phyloP scores from a whole-genome alignment of 2,797 vertebrate species.

The Sciurus vulgaris region DNA sequence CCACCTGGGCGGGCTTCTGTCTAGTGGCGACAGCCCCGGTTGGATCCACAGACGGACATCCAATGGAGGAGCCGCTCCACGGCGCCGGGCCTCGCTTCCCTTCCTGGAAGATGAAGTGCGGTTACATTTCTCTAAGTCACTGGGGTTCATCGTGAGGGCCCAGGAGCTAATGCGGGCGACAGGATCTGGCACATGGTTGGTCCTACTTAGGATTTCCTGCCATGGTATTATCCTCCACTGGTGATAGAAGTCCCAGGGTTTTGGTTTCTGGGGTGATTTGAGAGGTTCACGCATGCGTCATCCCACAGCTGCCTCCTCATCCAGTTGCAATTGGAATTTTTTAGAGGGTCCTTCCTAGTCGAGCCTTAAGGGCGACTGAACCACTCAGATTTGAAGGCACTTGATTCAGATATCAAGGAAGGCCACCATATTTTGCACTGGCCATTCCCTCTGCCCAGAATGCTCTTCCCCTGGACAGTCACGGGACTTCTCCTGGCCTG shows the following conservation, averaged over 20 bases:
- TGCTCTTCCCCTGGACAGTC: neutral
- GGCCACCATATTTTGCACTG: neutral
- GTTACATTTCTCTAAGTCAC: neutral
- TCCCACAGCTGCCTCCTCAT: neutral
- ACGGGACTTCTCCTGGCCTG: neutral
- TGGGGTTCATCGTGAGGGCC: neutral
- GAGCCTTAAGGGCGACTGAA: too few relatives aligned
- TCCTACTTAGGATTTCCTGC: neutral
- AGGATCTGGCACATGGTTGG: neutral
- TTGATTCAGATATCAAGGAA: too few relatives aligned
- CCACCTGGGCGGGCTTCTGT: neutral
- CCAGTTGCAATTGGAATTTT: neutral
- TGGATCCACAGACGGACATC: neutral
- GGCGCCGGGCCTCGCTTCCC: neutral
- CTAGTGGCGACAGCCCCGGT: neutral
- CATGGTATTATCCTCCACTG: neutral
- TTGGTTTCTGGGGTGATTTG: neutral
- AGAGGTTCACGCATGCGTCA: neutral
- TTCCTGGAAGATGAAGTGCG: neutral
- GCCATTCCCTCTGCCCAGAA: neutral
- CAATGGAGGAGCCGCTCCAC: neutral
- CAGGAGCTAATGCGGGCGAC: neutral
- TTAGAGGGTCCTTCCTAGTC: too few relatives aligned
- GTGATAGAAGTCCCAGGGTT: neutral
- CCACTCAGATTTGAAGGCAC: too few relatives aligned